Conservation (phyloP, 2,113 vertebrate genomes). For the Corythornis vintsioides region DNA sequence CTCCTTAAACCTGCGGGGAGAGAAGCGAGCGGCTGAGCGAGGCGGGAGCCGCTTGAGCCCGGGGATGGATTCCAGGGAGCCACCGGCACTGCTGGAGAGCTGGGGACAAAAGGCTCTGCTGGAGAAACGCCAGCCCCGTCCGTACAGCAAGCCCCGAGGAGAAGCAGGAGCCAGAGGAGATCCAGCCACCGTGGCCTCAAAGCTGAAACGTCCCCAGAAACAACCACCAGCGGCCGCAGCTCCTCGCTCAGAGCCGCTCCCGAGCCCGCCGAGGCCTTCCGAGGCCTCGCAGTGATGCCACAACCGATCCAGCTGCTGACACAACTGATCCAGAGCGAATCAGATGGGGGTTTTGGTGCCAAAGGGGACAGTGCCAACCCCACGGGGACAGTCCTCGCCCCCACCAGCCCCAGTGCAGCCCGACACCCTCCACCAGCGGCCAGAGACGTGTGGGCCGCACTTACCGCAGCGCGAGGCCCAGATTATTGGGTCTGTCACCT, state of each 20-base stretch:
- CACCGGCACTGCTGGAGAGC: fast-evolving
- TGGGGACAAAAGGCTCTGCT: fast-evolving
- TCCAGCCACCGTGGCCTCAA: neutral
- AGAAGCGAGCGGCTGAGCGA: neutral
- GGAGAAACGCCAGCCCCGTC: neutral
- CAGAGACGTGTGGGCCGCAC: neutral
- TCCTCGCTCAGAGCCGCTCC: neutral
- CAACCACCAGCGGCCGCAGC: fast-evolving
- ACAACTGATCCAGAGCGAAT: neutral
- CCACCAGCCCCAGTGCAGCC: neutral
- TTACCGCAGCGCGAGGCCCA: slow-evolving; percentile 40
- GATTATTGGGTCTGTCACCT: slow-evolving; percentile 51
- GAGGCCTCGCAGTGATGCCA: fast-evolving
- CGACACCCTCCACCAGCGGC: neutral
- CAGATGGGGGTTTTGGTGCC: neutral
- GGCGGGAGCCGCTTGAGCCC: fast-evolving
- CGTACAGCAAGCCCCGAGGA: neutral
- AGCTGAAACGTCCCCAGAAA: neutral
- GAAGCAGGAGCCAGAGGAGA: neutral
- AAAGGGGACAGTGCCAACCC: fast-evolving
- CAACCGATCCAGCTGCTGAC: neutral
- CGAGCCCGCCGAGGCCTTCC: neutral
- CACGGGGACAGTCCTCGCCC: neutral
- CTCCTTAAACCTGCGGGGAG: slow-evolving; percentile 44
- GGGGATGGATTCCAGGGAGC: fast-evolving